Conservation (phyloP, 2,888 invertebrate genomes). For the Caenorhabditis panamensis region DNA sequence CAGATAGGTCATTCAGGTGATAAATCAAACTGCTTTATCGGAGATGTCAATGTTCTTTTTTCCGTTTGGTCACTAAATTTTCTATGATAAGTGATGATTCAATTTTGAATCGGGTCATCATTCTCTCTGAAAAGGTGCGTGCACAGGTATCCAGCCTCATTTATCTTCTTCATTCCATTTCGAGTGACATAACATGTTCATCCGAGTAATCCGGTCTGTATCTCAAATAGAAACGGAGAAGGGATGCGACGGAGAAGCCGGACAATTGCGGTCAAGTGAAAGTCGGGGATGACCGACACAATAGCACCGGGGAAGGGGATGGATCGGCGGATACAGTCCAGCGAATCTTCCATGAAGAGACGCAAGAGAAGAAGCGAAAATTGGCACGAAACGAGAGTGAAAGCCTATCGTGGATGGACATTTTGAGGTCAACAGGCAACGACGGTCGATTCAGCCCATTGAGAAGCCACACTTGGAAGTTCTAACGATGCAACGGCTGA, state of each 20-base stretch:
- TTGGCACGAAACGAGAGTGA: slow-evolving; percentile 56
- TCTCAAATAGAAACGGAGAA: slow-evolving; percentile 21
- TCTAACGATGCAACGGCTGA: slow-evolving; percentile 59
- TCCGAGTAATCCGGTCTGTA: slow-evolving; percentile 38
- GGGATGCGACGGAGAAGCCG: slow-evolving; percentile 31
- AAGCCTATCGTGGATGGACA: slow-evolving; percentile 57
- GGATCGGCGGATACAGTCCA: slow-evolving; percentile 52
- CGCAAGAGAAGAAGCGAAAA: slow-evolving; percentile 56
- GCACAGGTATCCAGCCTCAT: slow-evolving; percentile 20
- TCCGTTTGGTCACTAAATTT: neutral
- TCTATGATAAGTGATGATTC: neutral
- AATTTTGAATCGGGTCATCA: slow-evolving; percentile 28
- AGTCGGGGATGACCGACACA: slow-evolving; percentile 42
- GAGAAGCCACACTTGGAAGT: slow-evolving; percentile 62
- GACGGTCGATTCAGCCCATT: slow-evolving; percentile 54
- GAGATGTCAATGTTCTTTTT: slow-evolving; percentile 2
- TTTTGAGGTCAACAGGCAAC: slow-evolving; percentile 58
- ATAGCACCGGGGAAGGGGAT: slow-evolving; percentile 3
- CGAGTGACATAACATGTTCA: slow-evolving; percentile 19
- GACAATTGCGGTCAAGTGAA: slow-evolving; percentile 56
- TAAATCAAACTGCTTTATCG: neutral
- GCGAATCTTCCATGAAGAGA: slow-evolving; percentile 53
- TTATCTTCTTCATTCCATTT: slow-evolving; percentile 48
- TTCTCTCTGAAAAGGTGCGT: slow-evolving; percentile 37
- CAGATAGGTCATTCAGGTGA: slow-evolving; percentile 22